phyloP scores from a whole-genome alignment of 2,113 vertebrate genomes.

The Eclectus roratus region DNA sequence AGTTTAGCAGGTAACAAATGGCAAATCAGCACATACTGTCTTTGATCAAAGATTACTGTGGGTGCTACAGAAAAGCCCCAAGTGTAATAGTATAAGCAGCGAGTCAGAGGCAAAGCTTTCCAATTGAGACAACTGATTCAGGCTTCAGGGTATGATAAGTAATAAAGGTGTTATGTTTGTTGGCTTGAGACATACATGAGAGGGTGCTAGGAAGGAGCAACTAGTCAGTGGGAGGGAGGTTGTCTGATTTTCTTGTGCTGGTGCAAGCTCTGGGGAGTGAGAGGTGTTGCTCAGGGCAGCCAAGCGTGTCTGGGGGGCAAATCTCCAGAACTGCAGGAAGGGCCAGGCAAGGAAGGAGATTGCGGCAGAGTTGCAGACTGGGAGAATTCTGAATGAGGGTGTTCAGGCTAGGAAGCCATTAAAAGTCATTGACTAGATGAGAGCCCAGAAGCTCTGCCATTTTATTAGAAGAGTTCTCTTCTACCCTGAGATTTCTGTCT shows the following conservation, averaged over 20 bases:
- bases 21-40: not conserved
- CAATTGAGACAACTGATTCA: not conserved
- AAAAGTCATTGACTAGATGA: not conserved
- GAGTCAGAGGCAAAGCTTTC: not conserved
- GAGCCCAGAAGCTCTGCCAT: not conserved
- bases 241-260: not conserved
- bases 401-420: not conserved
- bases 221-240: not conserved
- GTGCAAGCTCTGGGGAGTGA: not conserved
- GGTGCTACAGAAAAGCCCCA: not conserved
- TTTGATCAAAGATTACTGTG: not conserved
- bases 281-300: not conserved
- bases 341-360: not conserved
- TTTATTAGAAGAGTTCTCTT: not conserved
- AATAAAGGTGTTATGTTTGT: not conserved
- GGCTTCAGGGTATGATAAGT: not conserved
- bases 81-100: not conserved
- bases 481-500: not conserved
- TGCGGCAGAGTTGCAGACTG: not conserved
- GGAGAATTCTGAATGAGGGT: not conserved
- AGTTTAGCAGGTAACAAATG: not conserved
- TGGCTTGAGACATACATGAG: not conserved
- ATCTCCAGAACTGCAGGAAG: not conserved
- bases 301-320: not conserved
- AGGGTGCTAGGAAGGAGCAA: not conserved